A percentile compares a stretch with the other conserved stretches of the same genome.
phyloP scores from a whole-genome alignment of 2,797 vertebrate species.

The Acomys russatus region DNA sequence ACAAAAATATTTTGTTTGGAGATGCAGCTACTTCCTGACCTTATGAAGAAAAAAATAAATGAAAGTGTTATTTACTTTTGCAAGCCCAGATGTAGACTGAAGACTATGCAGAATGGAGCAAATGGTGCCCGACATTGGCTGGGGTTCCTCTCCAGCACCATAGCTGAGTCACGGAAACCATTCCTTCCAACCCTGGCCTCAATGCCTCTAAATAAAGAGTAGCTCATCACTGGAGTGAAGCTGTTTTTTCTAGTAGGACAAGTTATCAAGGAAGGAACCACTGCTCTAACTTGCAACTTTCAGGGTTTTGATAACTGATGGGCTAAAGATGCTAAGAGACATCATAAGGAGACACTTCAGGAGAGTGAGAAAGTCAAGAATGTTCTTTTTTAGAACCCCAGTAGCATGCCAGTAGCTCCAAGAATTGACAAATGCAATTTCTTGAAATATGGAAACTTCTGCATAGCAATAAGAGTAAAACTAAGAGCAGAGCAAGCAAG shows the following conservation, averaged over 20 bases:
- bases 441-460: background rate
- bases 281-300: background rate
- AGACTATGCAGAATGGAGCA: background rate
- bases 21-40: slow-evolving; percentile 76
- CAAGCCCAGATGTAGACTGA: slow-evolving; percentile 48
- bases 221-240: rapidly evolving
- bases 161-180: background rate
- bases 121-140: background rate
- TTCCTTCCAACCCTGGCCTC: background rate
- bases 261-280: background rate
- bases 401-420: background rate
- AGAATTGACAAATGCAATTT: background rate
- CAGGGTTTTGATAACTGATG: background rate
- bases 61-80: slow-evolving; percentile 62
- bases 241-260: background rate
- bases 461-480: background rate
- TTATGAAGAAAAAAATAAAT: slow-evolving; percentile 65
- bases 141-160: background rate
- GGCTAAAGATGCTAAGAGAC: background rate
- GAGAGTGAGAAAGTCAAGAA: background rate
- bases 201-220: background rate
- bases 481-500: background rate
- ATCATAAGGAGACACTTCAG: background rate
- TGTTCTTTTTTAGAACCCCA: background rate
- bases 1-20: slow-evolving; percentile 78